Percentiles rank a stretch among this genome's conserved stretches.
Evolutionary conservation across 64 coral and sea anemone species (phyloP).

Genomic region (Astreopora myriophthalma): DNA sequence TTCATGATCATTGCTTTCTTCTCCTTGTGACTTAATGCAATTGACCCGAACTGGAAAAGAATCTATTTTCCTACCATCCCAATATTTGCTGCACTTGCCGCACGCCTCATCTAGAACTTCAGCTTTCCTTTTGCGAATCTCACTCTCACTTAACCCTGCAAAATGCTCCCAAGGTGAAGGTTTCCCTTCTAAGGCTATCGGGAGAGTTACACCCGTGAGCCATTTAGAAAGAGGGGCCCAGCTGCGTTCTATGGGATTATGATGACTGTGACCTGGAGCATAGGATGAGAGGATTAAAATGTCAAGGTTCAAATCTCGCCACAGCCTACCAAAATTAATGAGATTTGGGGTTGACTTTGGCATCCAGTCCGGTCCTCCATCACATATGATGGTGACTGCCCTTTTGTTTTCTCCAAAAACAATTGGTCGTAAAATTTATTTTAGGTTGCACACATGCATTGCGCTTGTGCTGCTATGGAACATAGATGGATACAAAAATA

Average conservation of each 20-base stretch:
- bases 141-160: not conserved
- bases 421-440: not conserved
- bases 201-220: conserved; percentile 6
- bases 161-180: not conserved
- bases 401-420: not conserved
- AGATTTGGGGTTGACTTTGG: not conserved
- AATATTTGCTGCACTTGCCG: not conserved
- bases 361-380: not conserved
- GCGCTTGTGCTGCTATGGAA: not conserved
- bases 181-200: not conserved
- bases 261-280: not conserved
- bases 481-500: not conserved
- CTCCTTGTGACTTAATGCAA: not conserved
- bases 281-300: not conserved
- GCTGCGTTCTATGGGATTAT: not conserved
- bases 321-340: not conserved
- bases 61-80: not conserved
- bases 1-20: too few species aligned
- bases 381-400: not conserved
- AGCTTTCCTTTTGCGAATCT: not conserved
- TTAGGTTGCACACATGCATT: not conserved
- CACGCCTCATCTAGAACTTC: not conserved
- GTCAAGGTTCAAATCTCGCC: not conserved
- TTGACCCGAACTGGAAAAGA: conserved; percentile 1
- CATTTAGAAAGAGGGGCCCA: not conserved